Conservation (phyloP, 1,140 invertebrate species). For the Chymomyza costata region DNA sequence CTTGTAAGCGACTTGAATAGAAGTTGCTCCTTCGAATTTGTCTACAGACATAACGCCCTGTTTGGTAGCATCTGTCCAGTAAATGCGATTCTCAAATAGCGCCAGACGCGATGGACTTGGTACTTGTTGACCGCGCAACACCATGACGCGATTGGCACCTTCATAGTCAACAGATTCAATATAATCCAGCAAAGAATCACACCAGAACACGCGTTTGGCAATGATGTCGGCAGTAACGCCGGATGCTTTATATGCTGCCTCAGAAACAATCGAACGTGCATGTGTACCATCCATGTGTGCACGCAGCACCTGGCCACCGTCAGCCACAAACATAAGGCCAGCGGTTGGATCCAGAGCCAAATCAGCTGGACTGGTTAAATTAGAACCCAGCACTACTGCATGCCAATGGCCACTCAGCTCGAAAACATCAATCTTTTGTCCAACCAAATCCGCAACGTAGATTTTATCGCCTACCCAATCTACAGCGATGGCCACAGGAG, state of each 20-base stretch:
- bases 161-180: conserved; percentile 98
- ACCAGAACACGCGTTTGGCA: conserved; percentile 94
- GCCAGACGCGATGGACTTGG: conserved; percentile 90
- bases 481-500: conserved; percentile 92
- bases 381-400: conserved; percentile 92
- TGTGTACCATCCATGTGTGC: conserved; percentile 95
- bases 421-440: conserved; percentile 95
- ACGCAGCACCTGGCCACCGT: conserved; percentile 90
- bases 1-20: conserved; percentile 87
- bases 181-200: conserved; percentile 95
- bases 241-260: conserved; percentile 92
- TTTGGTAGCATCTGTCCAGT: conserved; percentile 97
- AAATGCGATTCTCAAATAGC: conserved; percentile 93
- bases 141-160: conserved; percentile 86
- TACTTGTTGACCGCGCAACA: conserved; percentile 88
- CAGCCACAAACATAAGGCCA: conserved; percentile 95
- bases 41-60: conserved; percentile 94
- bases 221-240: conserved; percentile 92
- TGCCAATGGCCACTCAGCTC: conserved; percentile 89
- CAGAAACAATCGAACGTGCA: conserved; percentile 87
- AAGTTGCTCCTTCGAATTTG: conserved; percentile 87
- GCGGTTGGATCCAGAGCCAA: conserved; percentile 93
- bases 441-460: conserved; percentile 94
- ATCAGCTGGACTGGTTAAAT: conserved; percentile 92
- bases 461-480: conserved; percentile 98